Base-by-base conservation (phyloP, 2,797 vertebrate genomes). In the Ctenopoma kingsleyae region DNA sequence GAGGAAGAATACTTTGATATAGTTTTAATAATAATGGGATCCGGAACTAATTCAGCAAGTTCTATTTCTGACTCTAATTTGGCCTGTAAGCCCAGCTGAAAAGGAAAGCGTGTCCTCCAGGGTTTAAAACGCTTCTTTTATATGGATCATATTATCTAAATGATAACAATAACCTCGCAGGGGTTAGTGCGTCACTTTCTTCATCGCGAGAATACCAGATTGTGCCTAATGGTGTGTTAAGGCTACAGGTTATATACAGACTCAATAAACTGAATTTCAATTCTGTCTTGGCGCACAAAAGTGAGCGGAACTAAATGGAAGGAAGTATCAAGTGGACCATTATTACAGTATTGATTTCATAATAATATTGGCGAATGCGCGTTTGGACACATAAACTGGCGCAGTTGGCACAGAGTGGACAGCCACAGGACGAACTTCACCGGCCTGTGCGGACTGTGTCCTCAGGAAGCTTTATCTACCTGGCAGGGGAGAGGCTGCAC, bases 381-480 rank as follows among this genome's bases (percentile, higher is more conserved):
- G 13, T 27, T 47, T 48, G 17, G 8, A 22, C 55, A 1, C 22
- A 15, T 9, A n/a, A 46, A 32, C 49, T 36, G 44, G 62, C 48
- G 25, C 53, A 38, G 11, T 12, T 48, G 63, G 41, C 44, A 57
- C 1, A 13, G 30, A 51, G 59, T 63, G 73, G 67, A 75, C 55
- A 54, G 62, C 74, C 73, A 74, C 62, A 80, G 40, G 68, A 47
- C 60, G 55, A 66, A 54, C 55, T 63, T 81, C 65, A 40, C 23
- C 53, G 68, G 66, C 52, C 63, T 49, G 1, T 35, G 77, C 80
- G 80, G 63, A 83, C 74, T 76, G 81, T 86, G 82, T 72, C 77
- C 81, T 73, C 79, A 56, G 61, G 66, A 78, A 63, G 75, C 27
- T 67, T 70, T 63, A 71, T 76, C 48, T 61, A 19, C 41, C 69